Base-by-base conservation (phyloP, 2,797 vertebrate species). In the Triplophysa bombifrons region DNA sequence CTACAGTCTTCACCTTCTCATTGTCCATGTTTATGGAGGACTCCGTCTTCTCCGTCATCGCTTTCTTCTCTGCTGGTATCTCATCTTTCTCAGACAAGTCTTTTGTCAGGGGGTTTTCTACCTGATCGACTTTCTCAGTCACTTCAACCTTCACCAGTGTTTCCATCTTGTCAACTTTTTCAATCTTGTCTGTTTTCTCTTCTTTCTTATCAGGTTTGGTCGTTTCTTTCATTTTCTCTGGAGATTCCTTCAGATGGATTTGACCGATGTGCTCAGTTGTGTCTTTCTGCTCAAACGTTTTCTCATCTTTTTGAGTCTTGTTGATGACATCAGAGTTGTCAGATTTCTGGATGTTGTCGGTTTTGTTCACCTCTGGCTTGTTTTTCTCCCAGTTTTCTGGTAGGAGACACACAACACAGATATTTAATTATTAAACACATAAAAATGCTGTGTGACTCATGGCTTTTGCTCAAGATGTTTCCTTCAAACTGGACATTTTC, bases 341-440 rank as follows among this genome's bases (percentile, higher is more conserved):
- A 44, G 71, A 66, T 44, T 80, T 83, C 48, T 81, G 81, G 46
- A 82, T 56, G 3, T 2, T 22, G 22, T 86, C 82, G 20, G 30
- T 80, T 72, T 80, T 86, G 25, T 74, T 78, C 46, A 64, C n/a
- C 30, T 78, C 79, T 0, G 76, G 46, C 50, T 88, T 90, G 38
- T 88, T 86, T 25, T 82, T 85, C 65, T 92, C 87, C 13, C 90
- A 79, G 84, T 88, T 90, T 38, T 85, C 90, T 92, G 84, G 22
- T 20, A 83, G 69, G 71, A 55, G 51, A 78, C n/a, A 64, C 13
- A 16, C 65, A 19, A 70, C 82, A 82, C 41, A 16, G 41, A 10
- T 77, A 81, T 38, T 6, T 38, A 38, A 1, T 17, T 67, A 25
- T 75, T 13, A 12, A 69, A 44, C 41, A 19, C 46, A 60, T 20